phyloP scores from a whole-genome alignment of 2,797 vertebrate species.

The Botia almorhae region DNA sequence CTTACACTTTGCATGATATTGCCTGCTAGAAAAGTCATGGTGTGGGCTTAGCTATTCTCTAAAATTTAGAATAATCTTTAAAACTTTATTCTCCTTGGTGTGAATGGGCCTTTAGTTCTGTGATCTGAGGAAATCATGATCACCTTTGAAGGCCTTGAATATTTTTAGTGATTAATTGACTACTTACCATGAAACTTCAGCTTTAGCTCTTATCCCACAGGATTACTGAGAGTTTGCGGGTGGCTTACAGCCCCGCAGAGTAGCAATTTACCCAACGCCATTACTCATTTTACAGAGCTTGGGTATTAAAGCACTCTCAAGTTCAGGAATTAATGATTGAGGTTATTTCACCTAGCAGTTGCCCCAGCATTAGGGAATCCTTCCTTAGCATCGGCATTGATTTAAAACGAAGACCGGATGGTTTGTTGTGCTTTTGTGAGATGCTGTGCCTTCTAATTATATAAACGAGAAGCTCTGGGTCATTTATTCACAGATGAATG shows the following conservation, averaged over 20 bases:
- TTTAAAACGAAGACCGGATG: neutral
- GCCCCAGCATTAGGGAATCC: neutral
- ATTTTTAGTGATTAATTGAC: slow-evolving; percentile 5
- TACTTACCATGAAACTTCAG: slow-evolving; percentile 1
- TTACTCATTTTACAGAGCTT: slow-evolving; percentile 24
- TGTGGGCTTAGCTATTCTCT: too few species aligned
- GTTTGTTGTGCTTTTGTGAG: neutral
- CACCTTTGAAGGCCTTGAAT: neutral
- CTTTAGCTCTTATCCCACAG: slow-evolving; percentile 12
- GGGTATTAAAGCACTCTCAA: slow-evolving; percentile 12
- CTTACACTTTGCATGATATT: too few species aligned
- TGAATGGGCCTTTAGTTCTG: neutral
- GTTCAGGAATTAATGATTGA: slow-evolving; percentile 26
- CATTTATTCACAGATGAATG: neutral
- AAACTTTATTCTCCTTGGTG: too few species aligned
- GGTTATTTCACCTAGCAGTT: slow-evolving; percentile 15
- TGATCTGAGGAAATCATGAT: neutral
- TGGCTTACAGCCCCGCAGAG: too few species aligned
- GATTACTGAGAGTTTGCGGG: slow-evolving; percentile 5
- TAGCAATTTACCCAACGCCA: slow-evolving; percentile 1
- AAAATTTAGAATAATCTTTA: too few species aligned
- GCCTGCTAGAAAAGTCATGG: too few species aligned
- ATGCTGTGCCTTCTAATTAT: slow-evolving; percentile 22
- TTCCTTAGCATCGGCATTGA: neutral
- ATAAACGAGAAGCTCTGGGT: slow-evolving; percentile 5